Conservation (phyloP, 1,140 invertebrate genomes). For the Brachionus asplanchnoidis region DNA sequence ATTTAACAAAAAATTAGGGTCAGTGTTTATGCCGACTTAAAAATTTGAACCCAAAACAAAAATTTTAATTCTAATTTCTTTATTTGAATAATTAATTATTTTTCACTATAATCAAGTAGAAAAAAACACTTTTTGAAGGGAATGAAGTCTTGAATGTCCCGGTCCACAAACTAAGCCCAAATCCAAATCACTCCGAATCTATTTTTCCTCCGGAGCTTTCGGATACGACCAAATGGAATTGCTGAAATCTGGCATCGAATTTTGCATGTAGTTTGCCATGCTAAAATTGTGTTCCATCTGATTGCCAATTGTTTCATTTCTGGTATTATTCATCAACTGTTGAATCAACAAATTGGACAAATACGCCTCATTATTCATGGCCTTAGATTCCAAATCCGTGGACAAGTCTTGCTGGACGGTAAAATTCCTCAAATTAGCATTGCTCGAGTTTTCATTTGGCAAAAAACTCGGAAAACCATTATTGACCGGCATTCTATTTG, state of each 20-base stretch:
- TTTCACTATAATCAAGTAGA: background rate
- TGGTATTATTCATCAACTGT: background rate
- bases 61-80: background rate
- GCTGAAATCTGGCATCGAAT: background rate
- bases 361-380: background rate
- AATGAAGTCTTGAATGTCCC: background rate
- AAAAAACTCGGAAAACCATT: constrained; percentile 21
- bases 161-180: background rate
- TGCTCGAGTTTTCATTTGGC: background rate
- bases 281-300: background rate
- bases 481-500: background rate
- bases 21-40: background rate
- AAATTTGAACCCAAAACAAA: background rate
- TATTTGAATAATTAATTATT: background rate
- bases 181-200: background rate
- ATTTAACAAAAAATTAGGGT: background rate
- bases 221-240: constrained; percentile 6
- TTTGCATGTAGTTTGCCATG: background rate
- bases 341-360: constrained; percentile 13
- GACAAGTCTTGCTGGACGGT: too few relatives aligned
- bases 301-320: background rate
- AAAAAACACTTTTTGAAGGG: background rate
- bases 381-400: background rate
- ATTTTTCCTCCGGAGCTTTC: background rate
- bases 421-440: too few relatives aligned